A percentile compares a stretch with the other conserved stretches of the same genome.
Evolutionary conservation across 2,888 invertebrate genomes (phyloP).

Genomic region (Lottia scabra): DNA sequence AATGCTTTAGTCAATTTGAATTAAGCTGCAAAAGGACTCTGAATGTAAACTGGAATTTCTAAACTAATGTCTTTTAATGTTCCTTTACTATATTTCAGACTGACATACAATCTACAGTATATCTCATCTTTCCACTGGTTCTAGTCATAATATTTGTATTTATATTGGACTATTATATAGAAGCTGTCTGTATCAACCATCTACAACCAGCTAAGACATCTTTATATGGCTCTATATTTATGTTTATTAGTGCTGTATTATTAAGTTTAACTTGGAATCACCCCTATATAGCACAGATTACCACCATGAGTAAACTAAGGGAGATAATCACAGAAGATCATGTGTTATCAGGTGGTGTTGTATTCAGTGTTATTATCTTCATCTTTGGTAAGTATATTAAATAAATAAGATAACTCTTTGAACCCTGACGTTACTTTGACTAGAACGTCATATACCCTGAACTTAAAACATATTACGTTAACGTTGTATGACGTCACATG

Average conservation of each 20-base stretch:
- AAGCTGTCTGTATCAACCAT: slow-evolving; percentile 65
- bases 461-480: too few species aligned
- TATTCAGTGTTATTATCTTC: slow-evolving; percentile 70
- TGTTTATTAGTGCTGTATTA: slow-evolving; percentile 67
- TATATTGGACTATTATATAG: slow-evolving; percentile 72
- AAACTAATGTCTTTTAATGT: too few species aligned
- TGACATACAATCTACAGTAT: slow-evolving; percentile 60
- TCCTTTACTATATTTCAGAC: slow-evolving; percentile 44
- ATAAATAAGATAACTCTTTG: too few species aligned
- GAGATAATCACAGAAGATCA: slow-evolving; percentile 68
- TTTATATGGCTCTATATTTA: slow-evolving; percentile 67
- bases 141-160: slow-evolving; percentile 69
- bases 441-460: too few species aligned
- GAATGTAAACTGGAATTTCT: too few species aligned
- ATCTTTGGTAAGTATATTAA: slow-evolving; percentile 66
- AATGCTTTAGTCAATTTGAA: too few species aligned
- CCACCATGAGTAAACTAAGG: slow-evolving; percentile 53
- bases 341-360: slow-evolving; percentile 70
- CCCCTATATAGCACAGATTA: slow-evolving; percentile 60
- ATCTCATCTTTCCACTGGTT: slow-evolving; percentile 61
- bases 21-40: too few species aligned
- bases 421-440: too few species aligned
- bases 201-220: slow-evolving; percentile 64
- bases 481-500: too few species aligned
- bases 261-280: slow-evolving; percentile 67